phyloP scores from a whole-genome alignment of 30 jellyfish, hydroid and myxozoan genomes.

The Mastigias papua region DNA sequence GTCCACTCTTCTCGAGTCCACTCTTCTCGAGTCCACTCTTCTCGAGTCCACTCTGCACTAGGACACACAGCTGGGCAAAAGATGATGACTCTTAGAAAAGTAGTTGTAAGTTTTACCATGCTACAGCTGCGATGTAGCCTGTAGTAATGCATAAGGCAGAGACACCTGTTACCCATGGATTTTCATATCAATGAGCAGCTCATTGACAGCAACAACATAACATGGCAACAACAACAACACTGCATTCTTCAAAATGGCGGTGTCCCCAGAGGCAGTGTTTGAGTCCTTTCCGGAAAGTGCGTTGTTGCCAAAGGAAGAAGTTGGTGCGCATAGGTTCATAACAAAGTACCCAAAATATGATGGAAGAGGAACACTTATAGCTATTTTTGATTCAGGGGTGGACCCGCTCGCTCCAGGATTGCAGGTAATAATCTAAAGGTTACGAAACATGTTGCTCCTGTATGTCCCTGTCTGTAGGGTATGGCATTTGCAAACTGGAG shows the following conservation, averaged over 20 bases:
- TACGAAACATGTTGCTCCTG: neutral
- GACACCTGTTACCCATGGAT: constrained; percentile 12
- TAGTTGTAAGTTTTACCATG: neutral
- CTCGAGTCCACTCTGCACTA: too few relatives aligned
- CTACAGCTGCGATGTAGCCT: neutral
- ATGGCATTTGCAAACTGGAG: neutral
- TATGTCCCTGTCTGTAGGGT: neutral
- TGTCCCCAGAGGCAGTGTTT: constrained; percentile 48
- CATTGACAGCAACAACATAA: constrained; percentile 58
- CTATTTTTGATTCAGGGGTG: constrained; percentile 95
- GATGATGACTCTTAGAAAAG: neutral
- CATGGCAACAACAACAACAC: constrained; percentile 43
- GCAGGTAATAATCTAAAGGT: constrained; percentile 50
- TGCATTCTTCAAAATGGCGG: constrained; percentile 68
- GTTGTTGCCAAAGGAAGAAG: constrained; percentile 90
- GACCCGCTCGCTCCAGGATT: constrained; percentile 97
- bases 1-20: too few relatives aligned
- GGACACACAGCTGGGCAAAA: neutral
- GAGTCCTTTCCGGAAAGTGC: constrained; percentile 81
- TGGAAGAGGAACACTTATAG: constrained; percentile 86
- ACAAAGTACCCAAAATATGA: constrained; percentile 82
- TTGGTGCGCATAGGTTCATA: constrained; percentile 86
- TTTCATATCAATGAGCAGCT: constrained; percentile 4
- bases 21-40: too few relatives aligned
- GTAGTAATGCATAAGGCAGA: neutral